Base-by-base conservation (phyloP, 2,888 invertebrate genomes). In the Fragum fragum region DNA sequence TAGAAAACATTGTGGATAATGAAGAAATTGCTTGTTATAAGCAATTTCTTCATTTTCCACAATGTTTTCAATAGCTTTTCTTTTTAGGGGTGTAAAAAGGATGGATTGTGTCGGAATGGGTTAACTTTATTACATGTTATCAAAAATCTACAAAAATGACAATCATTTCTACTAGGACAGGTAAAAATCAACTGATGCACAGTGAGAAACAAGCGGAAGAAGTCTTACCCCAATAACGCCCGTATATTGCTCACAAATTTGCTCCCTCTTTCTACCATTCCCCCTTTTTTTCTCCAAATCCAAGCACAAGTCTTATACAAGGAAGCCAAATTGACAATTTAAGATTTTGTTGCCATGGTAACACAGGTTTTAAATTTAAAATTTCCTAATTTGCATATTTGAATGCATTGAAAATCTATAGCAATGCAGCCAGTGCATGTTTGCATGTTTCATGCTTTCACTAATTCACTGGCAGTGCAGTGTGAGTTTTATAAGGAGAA, bases 381-480 rank as follows among this genome's bases (percentile, higher is more conserved):
- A 76, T 80, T 80, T 75, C 83, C 81, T 81, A 77, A 83, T 83
- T 80, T 83, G 83, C 83, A 83, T 80, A 80, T 77, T 78, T 83
- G 75, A 80, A 74, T 78, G 78, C 76, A 78, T 74, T 76, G 77
- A 83, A 79, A 80, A 78, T 79, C 80, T 81, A 81, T 81, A 81
- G 36, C 73, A 47, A 70, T 75, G 78, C 69, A 76, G 76, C 52
- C 57, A 72, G 72, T 73, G 79, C 72, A 72, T 71, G 74, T 47
- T 59, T 59, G 75, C 75, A 75, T 76, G 69, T 73, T 69, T 36
- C 66, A 71, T 72, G 68, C 73, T 73, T 29, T 68, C 23, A 55
- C 36, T 21, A 32, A 16, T 21, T 28, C 36, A 36, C 26, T 28
- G 26, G 57, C 23, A 26, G 26, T 57, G 23, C 26, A 47, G n/a